phyloP scores from a whole-genome alignment of 2,888 invertebrate genomes.

The Dysmachus trigonus region DNA sequence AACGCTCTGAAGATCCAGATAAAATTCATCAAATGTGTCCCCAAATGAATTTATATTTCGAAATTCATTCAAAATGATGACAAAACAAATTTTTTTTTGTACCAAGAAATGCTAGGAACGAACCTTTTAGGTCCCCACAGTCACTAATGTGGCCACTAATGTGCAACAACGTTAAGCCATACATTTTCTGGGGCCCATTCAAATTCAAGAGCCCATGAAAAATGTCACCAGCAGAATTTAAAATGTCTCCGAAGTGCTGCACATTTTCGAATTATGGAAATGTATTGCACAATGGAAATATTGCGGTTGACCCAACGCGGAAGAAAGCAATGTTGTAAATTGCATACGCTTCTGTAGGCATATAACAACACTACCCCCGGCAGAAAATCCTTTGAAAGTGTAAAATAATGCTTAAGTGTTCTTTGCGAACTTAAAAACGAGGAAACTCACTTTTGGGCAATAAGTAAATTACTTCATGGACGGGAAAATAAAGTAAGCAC shows the following conservation, averaged over 20 bases:
- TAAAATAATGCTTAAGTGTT: neutral
- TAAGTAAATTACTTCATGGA: neutral
- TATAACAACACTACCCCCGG: neutral
- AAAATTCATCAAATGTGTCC: neutral
- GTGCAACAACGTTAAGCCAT: neutral
- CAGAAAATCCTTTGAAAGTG: neutral
- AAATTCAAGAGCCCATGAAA: conserved; percentile 30
- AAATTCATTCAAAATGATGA: neutral
- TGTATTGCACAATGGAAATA: conserved; percentile 14
- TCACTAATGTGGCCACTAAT: neutral
- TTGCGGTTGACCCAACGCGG: neutral
- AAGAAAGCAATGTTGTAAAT: neutral
- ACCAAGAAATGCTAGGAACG: neutral
- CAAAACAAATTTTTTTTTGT: neutral
- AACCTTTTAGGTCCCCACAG: neutral
- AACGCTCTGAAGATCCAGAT: too few relatives aligned
- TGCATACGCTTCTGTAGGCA: neutral
- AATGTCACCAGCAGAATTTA: conserved; percentile 14
- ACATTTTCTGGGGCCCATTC: conserved; percentile 18
- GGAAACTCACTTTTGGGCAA: neutral
- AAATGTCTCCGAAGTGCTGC: conserved; percentile 25
- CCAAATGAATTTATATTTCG: neutral
- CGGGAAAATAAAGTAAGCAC: neutral
- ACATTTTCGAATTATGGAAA: conserved; percentile 33
- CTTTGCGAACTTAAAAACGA: neutral